A percentile compares a stretch with the other conserved stretches of the same genome.
Evolutionary conservation across 2,888 invertebrate species (phyloP).

Genomic region (Nebria brevicollis): DNA sequence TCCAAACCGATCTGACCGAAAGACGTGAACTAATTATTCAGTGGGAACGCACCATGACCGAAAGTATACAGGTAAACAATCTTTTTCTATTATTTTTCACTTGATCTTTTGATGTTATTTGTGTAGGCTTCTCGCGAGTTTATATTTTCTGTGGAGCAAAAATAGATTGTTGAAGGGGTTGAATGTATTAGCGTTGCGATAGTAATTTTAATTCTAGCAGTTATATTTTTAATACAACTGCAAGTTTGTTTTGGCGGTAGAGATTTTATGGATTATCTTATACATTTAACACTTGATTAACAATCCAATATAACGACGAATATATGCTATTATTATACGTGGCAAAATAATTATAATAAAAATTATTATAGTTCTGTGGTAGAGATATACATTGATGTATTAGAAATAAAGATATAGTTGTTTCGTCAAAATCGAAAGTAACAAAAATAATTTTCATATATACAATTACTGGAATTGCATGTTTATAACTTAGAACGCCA

Average conservation of each 20-base stretch:
- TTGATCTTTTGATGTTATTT: neutral
- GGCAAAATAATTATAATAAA: no score
- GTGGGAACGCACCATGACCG: constrained; percentile 69
- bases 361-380: no score
- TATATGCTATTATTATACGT: no score
- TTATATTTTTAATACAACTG: neutral
- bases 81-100: neutral
- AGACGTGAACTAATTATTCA: constrained; percentile 65
- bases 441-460: neutral
- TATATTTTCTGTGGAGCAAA: neutral
- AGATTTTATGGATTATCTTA: no score
- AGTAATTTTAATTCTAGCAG: neutral
- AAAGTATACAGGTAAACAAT: constrained; percentile 71
- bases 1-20: constrained; percentile 73
- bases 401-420: neutral
- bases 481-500: neutral
- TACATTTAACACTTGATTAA: no score
- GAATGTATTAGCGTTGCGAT: neutral
- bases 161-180: neutral
- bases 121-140: neutral
- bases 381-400: neutral
- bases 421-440: neutral
- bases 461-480: neutral
- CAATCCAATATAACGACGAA: no score
- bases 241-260: neutral